Percentiles rank a stretch among this genome's conserved stretches.
phyloP scores from a whole-genome alignment of 2,113 vertebrate species.

The Xyliphius kryptos region DNA sequence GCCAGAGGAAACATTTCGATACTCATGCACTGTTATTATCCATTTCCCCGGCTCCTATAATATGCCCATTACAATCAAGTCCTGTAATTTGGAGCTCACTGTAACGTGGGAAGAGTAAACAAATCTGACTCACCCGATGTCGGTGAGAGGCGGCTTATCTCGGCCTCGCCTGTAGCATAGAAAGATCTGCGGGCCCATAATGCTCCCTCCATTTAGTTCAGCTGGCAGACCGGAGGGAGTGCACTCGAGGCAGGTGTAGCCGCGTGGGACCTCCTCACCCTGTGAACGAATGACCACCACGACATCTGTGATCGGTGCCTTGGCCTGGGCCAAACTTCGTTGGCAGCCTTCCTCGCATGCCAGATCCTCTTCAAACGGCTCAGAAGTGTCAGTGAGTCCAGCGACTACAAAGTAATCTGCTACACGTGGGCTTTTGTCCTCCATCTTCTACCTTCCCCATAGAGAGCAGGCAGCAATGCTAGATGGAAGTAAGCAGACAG shows the following conservation, averaged over 20 bases:
- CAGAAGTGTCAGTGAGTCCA: constrained; percentile 85
- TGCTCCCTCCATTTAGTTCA: constrained; percentile 91
- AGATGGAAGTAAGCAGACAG: constrained; percentile 55
- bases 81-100: constrained; percentile 5
- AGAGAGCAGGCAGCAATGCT: constrained; percentile 26
- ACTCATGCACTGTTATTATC: constrained; percentile 27
- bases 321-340: constrained; percentile 73
- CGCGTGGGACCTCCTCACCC: constrained; percentile 87
- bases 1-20: constrained; percentile 6
- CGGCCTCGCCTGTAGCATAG: constrained; percentile 91
- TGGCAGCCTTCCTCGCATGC: constrained; percentile 86
- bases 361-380: constrained; percentile 91
- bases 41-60: constrained; percentile 9
- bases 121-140: constrained; percentile 80
- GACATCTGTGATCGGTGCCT: constrained; percentile 94
- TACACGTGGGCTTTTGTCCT: constrained; percentile 96
- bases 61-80: constrained; percentile 21
- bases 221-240: constrained; percentile 90
- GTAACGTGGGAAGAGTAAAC: constrained; percentile 14
- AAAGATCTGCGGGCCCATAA: constrained; percentile 90
- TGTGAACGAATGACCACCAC: constrained; percentile 88
- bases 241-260: constrained; percentile 82
- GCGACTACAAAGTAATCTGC: constrained; percentile 98
- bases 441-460: constrained; percentile 91
- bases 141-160: constrained; percentile 95